Evolutionary conservation across 2,888 invertebrate genomes (phyloP).

Genomic region (Atrina japonica): DNA sequence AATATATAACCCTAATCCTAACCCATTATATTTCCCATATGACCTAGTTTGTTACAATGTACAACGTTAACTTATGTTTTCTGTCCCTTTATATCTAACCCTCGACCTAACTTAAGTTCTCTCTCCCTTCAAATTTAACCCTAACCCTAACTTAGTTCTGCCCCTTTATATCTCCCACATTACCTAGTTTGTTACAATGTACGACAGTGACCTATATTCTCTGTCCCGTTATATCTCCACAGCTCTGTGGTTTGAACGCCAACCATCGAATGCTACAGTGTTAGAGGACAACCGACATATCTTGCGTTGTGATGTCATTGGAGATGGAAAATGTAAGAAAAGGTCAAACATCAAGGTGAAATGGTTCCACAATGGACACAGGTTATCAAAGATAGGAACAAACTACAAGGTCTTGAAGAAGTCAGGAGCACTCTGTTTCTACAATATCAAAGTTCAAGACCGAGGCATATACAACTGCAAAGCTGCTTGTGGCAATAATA

Average conservation of each 20-base stretch:
- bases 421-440: constrained; percentile 66
- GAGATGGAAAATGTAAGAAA: constrained; percentile 42
- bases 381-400: constrained; percentile 47
- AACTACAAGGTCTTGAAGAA: constrained; percentile 60
- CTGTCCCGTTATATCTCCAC: constrained; percentile 19
- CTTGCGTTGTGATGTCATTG: constrained; percentile 65
- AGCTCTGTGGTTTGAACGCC: constrained; percentile 65
- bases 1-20: too few relatives aligned
- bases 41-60: too few relatives aligned
- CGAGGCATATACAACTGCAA: constrained; percentile 68
- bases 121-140: too few relatives aligned
- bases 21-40: too few relatives aligned
- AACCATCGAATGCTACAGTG: constrained; percentile 68
- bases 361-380: constrained; percentile 65
- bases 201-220: too few relatives aligned
- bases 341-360: constrained; percentile 41
- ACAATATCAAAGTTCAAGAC: constrained; percentile 59
- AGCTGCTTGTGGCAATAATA: constrained; percentile 56
- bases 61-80: too few relatives aligned
- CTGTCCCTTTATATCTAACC: too few relatives aligned
- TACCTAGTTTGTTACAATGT: too few relatives aligned
- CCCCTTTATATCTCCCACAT: too few relatives aligned
- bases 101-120: too few relatives aligned
- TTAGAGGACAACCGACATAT: constrained; percentile 57
- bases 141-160: too few relatives aligned